Evolutionary conservation across 2,888 invertebrate genomes (phyloP), one percentile per base, ranked within the genome.

Genomic region (Stomorhina lunata): DNA sequence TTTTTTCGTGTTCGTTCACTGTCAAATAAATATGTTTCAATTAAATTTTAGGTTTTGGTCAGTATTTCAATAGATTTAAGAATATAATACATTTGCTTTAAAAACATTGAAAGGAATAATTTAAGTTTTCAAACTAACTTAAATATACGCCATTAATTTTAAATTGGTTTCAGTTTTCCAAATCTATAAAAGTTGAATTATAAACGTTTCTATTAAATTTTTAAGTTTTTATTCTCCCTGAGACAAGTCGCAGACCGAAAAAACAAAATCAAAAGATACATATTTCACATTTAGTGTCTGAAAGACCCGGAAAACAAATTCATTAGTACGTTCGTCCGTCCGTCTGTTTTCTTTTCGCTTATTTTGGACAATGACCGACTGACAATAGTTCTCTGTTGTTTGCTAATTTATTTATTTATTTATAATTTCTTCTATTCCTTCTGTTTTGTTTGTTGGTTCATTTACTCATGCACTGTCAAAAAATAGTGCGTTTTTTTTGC

Each of bases 331-430:
- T n/a, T n/a, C n/a, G n/a, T n/a, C n/a, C n/a, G n/a, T n/a, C n/a
- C n/a, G n/a, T n/a, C n/a, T n/a, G n/a, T n/a, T 15, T 27, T 50
- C 27, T 66, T 79, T 45, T 40, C 66, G 59, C 79, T 79, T 82
- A 79, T 76, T 79, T 82, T 82, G 71, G 75, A 82, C 75, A 79
- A 79, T 76, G 75, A 76, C 71, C 78, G 81, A 77, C 78, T 50
- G 66, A 34, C 66, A 68, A 43, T 73, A 22, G 65, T 57, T 66
- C n/a, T n/a, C n/a, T 57, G 22, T 27, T 57, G 27, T 40, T 48
- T 80, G 40, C 43, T 66, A 45, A 43, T 20, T 12, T 25, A 43
- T 40, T 43, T 63, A 27, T 40, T 61, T 15, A 10, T 27, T 29
- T 32, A 5, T n/a, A 25, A 29, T 2, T 45, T 20, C 3, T 25